Base-by-base conservation (phyloP, 2,888 invertebrate species). In the Gari tellinella region DNA sequence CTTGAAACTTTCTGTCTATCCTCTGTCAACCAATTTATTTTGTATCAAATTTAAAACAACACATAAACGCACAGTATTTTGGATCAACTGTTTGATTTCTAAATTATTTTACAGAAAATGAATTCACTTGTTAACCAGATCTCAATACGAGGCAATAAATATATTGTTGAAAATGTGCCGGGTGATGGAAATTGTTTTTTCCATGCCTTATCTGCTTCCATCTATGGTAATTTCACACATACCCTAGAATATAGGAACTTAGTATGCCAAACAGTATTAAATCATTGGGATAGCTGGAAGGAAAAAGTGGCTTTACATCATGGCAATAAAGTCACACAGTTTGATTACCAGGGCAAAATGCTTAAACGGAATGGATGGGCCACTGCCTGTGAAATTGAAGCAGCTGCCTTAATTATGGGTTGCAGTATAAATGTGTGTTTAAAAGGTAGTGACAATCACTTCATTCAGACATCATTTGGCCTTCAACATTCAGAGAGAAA, bases 171-270 rank as follows among this genome's bases (percentile, higher is more conserved):
- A 31, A 31, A 61, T 56, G 62, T 67, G 3, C 67, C 67, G 2
- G 67, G 67, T 8, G 67, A 73, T 62, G 67, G 67, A 5, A 38
- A 67, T 31, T 67, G 72, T 45, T 72, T 72, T 62, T 72, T 52
- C 66, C 66, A 43, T 60, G 52, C 17, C 19, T 65, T 19, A 65
- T 31, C 31, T 58, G 41, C 19, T 60, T 17, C 37, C 15, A 5
- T 51, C 3, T 19, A 57, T 51, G 63, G 53, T 23, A 38, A 67
- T 23, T 48, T 63, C 43, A 38, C n/a, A 1, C 23, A 14, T 8
- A 46, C 46, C 8, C 2, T 40, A 21, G 1, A 12, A 14, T 14
- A 40, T 1, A 55, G 55, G 40, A 2, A 55, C 5, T 31, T 21
- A 21, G 40, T 40, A 4, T 55, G 55, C n/a, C 17, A 19, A 10